Conservation (phyloP, 23 tunicate species). For the Trididemnum nubilum region DNA sequence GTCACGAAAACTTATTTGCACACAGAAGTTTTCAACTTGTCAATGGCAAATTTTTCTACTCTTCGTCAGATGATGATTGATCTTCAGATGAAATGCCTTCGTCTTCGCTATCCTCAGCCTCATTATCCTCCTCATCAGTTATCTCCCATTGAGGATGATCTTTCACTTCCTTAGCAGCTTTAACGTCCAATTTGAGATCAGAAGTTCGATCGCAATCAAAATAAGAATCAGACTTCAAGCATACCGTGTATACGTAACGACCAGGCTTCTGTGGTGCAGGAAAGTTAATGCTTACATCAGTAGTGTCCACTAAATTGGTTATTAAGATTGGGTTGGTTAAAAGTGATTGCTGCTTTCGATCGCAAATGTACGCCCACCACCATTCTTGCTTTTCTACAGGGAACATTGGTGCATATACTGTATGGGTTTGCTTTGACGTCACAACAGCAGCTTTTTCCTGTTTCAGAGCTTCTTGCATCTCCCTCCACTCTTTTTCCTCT, state of each 20-base stretch:
- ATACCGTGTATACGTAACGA: constrained; percentile 72
- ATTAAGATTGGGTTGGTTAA: constrained; percentile 76
- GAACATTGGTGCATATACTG: constrained; percentile 84
- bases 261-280: constrained; percentile 95
- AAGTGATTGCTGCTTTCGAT: constrained; percentile 61
- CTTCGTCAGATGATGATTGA: constrained; percentile 35
- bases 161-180: constrained; percentile 69
- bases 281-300: constrained; percentile 74
- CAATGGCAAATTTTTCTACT: constrained; percentile 1
- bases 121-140: constrained; percentile 69
- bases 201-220: constrained; percentile 66
- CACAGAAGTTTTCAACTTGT: too few relatives aligned
- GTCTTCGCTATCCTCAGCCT: constrained; percentile 71
- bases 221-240: constrained; percentile 84
- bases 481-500: constrained; percentile 76
- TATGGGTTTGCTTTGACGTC: constrained; percentile 74
- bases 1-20: too few relatives aligned
- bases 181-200: constrained; percentile 73
- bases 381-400: constrained; percentile 97
- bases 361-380: constrained; percentile 99
- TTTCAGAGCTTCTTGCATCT: constrained; percentile 67
- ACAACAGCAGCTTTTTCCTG: constrained; percentile 43
- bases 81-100: constrained; percentile 97
- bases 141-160: constrained; percentile 97
- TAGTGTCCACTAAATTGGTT: constrained; percentile 45